Evolutionary conservation across 2,797 vertebrate genomes (phyloP).

Genomic region (Enteromius treurensis): DNA sequence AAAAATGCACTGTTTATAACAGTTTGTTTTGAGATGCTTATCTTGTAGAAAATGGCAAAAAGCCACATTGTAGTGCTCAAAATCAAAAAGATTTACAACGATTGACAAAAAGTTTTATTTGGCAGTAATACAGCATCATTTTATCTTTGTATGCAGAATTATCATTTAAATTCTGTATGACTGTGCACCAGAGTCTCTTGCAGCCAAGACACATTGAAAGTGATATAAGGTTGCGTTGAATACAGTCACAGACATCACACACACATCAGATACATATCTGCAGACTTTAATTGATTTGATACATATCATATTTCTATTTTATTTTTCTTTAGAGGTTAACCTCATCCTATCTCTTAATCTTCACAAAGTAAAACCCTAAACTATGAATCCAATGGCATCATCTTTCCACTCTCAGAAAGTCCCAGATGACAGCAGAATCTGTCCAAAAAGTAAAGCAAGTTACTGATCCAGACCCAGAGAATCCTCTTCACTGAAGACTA

Average conservation of each 20-base stretch:
- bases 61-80: too few species aligned
- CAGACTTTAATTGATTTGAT: neutral
- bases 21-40: too few species aligned
- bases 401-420: neutral
- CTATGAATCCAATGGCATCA: neutral
- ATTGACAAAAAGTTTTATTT: too few species aligned
- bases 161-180: neutral
- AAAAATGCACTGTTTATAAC: too few species aligned
- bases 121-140: too few species aligned
- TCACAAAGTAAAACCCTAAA: neutral
- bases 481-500: slow-evolving; percentile 9
- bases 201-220: too few species aligned
- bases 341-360: neutral
- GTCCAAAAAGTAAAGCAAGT: neutral
- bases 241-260: neutral
- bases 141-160: neutral
- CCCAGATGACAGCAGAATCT: neutral
- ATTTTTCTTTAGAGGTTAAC: neutral
- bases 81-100: too few species aligned
- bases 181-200: neutral
- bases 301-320: neutral
- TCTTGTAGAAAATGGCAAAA: too few species aligned
- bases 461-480: neutral
- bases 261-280: neutral
- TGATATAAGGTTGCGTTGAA: too few species aligned